These are phyloP conservation scores for Diglossa cyanea DNA, from an alignment of 2,797 vertebrate species.

Conservation along the genomic window DNA sequence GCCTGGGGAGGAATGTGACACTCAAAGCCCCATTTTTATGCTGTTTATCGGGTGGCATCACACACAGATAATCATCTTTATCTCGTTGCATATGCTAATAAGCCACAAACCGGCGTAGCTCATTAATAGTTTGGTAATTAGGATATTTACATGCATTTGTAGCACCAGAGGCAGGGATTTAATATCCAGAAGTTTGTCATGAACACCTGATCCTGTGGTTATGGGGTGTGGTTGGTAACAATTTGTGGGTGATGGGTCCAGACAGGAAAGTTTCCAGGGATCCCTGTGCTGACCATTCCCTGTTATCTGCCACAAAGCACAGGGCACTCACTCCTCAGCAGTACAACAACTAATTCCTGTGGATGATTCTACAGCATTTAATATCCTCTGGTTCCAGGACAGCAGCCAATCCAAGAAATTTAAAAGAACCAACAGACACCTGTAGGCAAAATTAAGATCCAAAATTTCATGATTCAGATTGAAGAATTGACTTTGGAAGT, in stretches of 20 bases:
- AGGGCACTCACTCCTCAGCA: neutral
- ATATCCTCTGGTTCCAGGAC: neutral
- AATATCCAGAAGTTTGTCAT: neutral
- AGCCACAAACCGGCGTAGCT: neutral
- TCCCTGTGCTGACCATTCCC: neutral
- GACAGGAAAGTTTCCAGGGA: neutral
- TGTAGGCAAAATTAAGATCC: neutral
- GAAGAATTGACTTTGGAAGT: neutral
- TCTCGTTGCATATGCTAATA: neutral
- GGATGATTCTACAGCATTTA: rapidly evolving
- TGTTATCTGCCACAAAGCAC: neutral
- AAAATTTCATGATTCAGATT: neutral
- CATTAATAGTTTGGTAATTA: neutral
- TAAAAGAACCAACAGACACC: neutral
- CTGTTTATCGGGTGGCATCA: neutral
- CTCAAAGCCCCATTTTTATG: neutral
- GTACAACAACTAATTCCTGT: neutral
- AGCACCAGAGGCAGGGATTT: neutral
- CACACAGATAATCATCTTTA: neutral
- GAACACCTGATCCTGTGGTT: neutral
- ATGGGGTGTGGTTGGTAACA: neutral
- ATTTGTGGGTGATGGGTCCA: no score
- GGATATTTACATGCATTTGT: neutral
- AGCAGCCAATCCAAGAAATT: neutral
- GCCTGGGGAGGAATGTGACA: neutral